Conservation (phyloP, 2,888 invertebrate genomes). For the Choristoneura rosaceana region DNA sequence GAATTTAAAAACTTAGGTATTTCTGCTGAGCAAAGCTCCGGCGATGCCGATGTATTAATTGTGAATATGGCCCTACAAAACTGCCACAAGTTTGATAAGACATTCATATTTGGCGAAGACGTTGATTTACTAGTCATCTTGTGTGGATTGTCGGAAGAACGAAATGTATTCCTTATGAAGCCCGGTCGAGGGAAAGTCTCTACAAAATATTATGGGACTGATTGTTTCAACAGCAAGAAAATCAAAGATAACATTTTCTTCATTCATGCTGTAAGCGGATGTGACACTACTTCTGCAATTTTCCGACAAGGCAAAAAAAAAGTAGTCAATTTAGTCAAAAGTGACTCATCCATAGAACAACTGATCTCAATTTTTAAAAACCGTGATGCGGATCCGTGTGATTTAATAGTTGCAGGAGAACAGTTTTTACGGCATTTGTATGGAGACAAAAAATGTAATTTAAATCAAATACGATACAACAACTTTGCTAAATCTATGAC, state of each 20-base stretch:
- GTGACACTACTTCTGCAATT: conserved; percentile 9
- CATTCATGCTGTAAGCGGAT: background rate
- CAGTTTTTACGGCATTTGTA: too few species aligned
- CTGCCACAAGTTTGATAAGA: background rate
- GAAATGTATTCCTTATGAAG: conserved; percentile 5
- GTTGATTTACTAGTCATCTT: conserved; percentile 4
- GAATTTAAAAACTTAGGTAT: background rate
- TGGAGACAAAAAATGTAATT: too few species aligned
- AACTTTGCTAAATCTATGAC: too few species aligned
- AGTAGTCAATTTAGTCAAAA: too few species aligned
- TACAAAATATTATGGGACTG: background rate
- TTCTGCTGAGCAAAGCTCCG: background rate
- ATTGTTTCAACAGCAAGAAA: background rate
- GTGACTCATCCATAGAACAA: too few species aligned
- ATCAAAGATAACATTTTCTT: conserved; percentile 9
- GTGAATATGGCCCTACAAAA: background rate
- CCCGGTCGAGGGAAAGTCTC: background rate
- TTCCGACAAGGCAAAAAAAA: background rate
- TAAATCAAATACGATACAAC: too few species aligned
- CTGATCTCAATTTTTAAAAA: too few species aligned
- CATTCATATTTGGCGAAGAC: background rate
- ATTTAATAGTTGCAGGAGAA: too few species aligned
- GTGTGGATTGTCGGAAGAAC: background rate
- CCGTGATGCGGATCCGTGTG: too few species aligned
- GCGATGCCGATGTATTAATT: conserved; percentile 9